A percentile compares a stretch with the other conserved stretches of the same genome.
Evolutionary conservation across 2,113 vertebrate genomes (phyloP).

Genomic region (Hyperopisus bebe): DNA sequence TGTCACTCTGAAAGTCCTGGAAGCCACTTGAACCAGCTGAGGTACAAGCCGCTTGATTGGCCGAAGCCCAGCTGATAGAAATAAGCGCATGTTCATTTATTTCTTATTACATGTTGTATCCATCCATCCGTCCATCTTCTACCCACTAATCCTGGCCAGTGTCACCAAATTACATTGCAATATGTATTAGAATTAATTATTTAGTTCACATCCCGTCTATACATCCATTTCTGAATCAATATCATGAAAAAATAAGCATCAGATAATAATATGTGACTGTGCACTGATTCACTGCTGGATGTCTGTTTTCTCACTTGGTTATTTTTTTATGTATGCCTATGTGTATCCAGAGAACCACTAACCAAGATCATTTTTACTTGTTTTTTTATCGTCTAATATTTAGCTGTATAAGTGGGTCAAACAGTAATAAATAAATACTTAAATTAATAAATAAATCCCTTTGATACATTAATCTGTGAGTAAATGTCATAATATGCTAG

Average conservation of each 20-base stretch:
- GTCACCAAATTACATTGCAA: background rate
- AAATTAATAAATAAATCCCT: conserved; percentile 4
- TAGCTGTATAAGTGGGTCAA: background rate
- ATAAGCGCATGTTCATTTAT: background rate
- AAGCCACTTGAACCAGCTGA: background rate
- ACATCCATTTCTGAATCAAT: background rate
- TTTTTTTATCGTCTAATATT: background rate
- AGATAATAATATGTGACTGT: background rate
- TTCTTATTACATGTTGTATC: background rate
- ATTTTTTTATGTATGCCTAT: background rate
- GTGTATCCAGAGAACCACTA: background rate
- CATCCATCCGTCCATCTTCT: background rate
- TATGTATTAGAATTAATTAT: background rate
- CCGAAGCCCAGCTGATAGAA: background rate
- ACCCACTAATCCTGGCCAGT: background rate
- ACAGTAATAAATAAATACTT: background rate
- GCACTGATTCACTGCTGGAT: background rate
- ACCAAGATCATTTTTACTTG: background rate
- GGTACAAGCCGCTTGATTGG: background rate
- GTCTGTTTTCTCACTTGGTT: background rate
- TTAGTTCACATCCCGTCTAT: background rate
- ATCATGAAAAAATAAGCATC: background rate
- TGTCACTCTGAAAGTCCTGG: background rate
- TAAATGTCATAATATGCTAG: background rate
- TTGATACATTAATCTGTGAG: background rate